phyloP scores from a whole-genome alignment of 1,140 invertebrate genomes.

The Babylonia areolata region DNA sequence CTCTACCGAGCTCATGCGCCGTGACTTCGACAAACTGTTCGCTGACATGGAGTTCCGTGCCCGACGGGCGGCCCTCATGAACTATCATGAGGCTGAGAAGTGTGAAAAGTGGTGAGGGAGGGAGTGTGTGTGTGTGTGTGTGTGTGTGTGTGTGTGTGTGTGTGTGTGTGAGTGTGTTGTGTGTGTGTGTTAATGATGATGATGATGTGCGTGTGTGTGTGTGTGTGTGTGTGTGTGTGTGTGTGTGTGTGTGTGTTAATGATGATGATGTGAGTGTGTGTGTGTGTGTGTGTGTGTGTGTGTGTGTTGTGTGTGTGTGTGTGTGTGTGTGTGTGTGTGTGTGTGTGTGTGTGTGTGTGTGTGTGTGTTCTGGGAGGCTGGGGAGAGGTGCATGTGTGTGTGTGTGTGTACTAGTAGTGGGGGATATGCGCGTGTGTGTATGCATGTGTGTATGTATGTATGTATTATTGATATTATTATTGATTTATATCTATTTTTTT shows the following conservation, averaged over 20 bases:
- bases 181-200: no score
- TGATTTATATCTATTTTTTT: neutral
- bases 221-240: no score
- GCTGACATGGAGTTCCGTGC: constrained; percentile 29
- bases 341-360: neutral
- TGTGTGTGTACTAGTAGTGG: no score
- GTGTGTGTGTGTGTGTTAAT: no score
- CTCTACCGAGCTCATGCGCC: no score
- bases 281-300: neutral
- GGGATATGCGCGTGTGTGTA: neutral
- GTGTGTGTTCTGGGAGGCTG: neutral
- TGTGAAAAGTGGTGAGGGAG: neutral
- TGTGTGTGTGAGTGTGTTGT: no score
- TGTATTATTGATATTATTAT: neutral
- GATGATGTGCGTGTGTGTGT: no score
- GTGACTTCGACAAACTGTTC: constrained; percentile 26
- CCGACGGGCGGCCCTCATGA: constrained; percentile 16
- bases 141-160: neutral
- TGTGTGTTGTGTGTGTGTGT: neutral
- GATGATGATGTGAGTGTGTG: no score
- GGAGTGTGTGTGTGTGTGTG: neutral
- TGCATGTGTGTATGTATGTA: neutral
- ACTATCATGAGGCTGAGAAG: constrained; percentile 24
- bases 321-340: neutral
- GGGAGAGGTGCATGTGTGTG: no score